Evolutionary conservation across 2,113 vertebrate genomes (phyloP).

Genomic region (Lynx canadensis): DNA sequence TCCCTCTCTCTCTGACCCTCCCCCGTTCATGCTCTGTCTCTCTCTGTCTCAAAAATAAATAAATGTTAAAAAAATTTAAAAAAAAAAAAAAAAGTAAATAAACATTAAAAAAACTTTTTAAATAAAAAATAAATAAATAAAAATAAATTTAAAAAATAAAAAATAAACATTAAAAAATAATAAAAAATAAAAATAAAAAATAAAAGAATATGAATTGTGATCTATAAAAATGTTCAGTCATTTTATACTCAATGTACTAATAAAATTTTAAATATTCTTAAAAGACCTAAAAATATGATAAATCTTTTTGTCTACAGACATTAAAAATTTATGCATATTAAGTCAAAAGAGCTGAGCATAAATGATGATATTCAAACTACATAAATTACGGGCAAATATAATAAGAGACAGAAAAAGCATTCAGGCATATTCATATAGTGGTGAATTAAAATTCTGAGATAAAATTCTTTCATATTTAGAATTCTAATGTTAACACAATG

Average conservation of each 20-base stretch:
- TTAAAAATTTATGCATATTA: slow-evolving; percentile 8
- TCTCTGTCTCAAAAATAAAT: no score
- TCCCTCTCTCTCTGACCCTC: no score
- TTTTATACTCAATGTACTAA: background rate
- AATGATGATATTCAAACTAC: background rate
- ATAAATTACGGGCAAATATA: background rate
- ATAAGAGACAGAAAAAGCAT: background rate
- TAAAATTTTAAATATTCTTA: background rate
- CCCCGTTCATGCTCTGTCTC: no score
- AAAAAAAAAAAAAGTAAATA: no score
- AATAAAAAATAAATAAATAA: no score
- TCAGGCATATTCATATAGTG: background rate
- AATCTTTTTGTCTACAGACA: background rate
- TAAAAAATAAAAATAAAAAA: background rate
- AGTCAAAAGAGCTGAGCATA: background rate
- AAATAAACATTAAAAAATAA: no score
- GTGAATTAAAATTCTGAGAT: background rate
- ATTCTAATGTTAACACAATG: background rate
- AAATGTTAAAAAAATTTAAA: no score
- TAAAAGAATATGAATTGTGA: slow-evolving; percentile 4
- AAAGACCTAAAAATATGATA: background rate
- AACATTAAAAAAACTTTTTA: accelerated
- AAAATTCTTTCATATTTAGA: background rate
- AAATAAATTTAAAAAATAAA: no score
- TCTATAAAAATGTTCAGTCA: background rate